Conservation (phyloP, 2,113 vertebrate species). For the Engystomops pustulosus region DNA sequence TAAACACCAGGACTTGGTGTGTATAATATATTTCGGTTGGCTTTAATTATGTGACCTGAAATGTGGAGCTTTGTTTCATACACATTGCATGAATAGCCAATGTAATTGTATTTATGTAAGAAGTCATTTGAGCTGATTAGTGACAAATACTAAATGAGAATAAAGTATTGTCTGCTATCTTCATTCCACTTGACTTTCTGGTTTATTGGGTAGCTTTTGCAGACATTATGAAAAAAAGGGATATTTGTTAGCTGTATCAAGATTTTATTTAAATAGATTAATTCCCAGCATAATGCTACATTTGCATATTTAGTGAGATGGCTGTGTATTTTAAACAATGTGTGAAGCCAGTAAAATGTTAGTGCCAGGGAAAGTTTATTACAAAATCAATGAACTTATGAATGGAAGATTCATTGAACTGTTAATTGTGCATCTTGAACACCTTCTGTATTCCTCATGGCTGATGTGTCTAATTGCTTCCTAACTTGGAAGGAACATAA, state of each 20-base stretch:
- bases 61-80: neutral
- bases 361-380: conserved; percentile 43
- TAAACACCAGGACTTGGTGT: too few species aligned
- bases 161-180: neutral
- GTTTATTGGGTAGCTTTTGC: conserved; percentile 1
- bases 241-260: conserved; percentile 9
- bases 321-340: conserved; percentile 12
- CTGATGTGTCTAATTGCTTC: conserved; percentile 56
- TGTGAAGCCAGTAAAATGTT: conserved; percentile 37
- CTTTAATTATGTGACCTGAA: too few species aligned
- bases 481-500: conserved; percentile 63
- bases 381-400: conserved; percentile 49
- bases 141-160: conserved; percentile 18
- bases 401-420: conserved; percentile 46
- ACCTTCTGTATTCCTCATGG: conserved; percentile 46
- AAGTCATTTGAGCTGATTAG: conserved; percentile 30
- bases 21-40: too few species aligned
- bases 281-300: conserved; percentile 21
- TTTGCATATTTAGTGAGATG: conserved; percentile 35
- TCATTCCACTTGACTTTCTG: neutral
- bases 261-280: conserved; percentile 26
- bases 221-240: neutral
- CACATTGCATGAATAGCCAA: conserved; percentile 1
- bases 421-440: conserved; percentile 51
- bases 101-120: conserved; percentile 15